Evolutionary conservation across 1,140 invertebrate species (phyloP).

Genomic region (Drosophila suzukii): DNA sequence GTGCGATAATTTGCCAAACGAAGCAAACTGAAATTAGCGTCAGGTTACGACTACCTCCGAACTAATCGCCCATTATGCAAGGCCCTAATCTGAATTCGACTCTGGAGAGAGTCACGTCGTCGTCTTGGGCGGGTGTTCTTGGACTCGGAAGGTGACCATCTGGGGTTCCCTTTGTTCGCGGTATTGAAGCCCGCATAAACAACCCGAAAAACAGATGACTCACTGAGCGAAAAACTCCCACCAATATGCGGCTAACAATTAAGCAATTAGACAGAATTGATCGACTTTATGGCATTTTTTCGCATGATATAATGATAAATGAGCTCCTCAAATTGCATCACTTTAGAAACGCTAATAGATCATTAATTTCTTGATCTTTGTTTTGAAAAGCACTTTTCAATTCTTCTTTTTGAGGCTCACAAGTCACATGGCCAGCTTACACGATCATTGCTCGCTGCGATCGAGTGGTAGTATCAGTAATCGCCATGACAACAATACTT

Average conservation of each 20-base stretch:
- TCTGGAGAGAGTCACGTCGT: constrained; percentile 18
- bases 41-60: constrained; percentile 21
- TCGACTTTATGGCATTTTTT: constrained; percentile 16
- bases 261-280: constrained; percentile 33
- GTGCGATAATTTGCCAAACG: constrained; percentile 46
- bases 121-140: neutral
- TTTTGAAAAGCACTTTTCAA: neutral
- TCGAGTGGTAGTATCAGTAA: constrained; percentile 57
- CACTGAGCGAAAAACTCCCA: constrained; percentile 25
- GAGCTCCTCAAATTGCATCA: constrained; percentile 5
- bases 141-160: neutral
- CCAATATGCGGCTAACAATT: constrained; percentile 25
- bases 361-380: neutral
- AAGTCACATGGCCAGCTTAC: constrained; percentile 65
- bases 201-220: constrained; percentile 2
- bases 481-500: constrained; percentile 38
- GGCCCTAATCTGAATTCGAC: constrained; percentile 10
- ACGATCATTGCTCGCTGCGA: constrained; percentile 55
- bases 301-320: constrained; percentile 22
- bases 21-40: constrained; percentile 48
- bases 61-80: constrained; percentile 48
- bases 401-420: constrained; percentile 26
- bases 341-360: constrained; percentile 19
- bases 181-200: neutral
- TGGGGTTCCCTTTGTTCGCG: neutral